Evolutionary conservation across 1,140 invertebrate genomes (phyloP).

Genomic region (Cyclina sinensis): DNA sequence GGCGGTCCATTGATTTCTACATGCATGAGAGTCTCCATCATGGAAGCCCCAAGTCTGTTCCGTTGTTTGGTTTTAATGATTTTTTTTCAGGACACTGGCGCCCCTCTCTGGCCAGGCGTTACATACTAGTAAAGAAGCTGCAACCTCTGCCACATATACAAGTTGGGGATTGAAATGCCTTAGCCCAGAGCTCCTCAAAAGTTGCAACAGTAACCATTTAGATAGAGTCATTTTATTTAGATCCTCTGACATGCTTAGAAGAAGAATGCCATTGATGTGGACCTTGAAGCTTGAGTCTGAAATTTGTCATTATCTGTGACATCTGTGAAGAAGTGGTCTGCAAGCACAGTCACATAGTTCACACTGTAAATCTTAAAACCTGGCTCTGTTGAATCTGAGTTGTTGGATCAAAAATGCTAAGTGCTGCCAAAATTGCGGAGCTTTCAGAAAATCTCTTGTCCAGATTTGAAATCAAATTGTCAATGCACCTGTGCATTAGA

Average conservation of each 20-base stretch:
- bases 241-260: constrained; percentile 27
- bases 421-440: neutral
- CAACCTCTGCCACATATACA: constrained; percentile 27
- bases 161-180: constrained; percentile 14
- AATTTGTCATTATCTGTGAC: constrained; percentile 10
- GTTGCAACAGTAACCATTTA: constrained; percentile 10
- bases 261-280: constrained; percentile 13
- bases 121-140: constrained; percentile 20
- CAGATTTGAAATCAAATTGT: neutral
- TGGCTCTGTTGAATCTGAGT: neutral
- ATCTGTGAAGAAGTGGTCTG: constrained; percentile 34
- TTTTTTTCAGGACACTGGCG: constrained; percentile 28
- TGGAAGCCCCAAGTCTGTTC: neutral
- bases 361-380: constrained; percentile 24
- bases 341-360: neutral
- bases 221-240: neutral
- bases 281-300: constrained; percentile 10
- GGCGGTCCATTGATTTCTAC: constrained; percentile 49
- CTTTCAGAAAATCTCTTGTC: constrained; percentile 28
- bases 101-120: constrained; percentile 45
- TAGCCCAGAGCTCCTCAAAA: neutral
- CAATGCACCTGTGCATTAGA: constrained; percentile 31
- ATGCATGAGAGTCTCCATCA: constrained; percentile 32
- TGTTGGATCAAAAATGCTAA: constrained; percentile 33
- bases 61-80: constrained; percentile 32